Conservation (phyloP, 2,113 vertebrate genomes). For the Platysternon megacephalum region DNA sequence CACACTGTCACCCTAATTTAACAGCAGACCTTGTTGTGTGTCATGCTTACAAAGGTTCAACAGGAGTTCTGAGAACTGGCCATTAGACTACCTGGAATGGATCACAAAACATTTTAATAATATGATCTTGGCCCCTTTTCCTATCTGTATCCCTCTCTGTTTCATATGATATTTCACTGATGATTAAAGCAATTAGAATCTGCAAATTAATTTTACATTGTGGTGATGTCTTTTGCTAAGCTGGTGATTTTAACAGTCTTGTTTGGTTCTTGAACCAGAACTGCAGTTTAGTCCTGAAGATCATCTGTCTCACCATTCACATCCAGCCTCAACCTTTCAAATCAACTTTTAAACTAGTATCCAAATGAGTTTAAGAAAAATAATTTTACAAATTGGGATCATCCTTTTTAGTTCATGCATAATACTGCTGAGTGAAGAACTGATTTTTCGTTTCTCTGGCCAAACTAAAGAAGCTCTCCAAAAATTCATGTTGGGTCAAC, state of each 20-base stretch:
- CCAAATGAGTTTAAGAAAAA: neutral
- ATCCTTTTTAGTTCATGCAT: neutral
- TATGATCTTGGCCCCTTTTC: neutral
- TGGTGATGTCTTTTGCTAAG: neutral
- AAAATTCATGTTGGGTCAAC: no score
- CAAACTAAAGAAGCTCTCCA: no score
- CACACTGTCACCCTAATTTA: neutral
- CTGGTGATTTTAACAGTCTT: neutral
- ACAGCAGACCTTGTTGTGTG: neutral
- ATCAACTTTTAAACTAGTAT: no score
- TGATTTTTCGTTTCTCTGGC: no score
- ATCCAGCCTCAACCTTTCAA: neutral
- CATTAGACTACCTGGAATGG: neutral
- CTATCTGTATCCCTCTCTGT: neutral
- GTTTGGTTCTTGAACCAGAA: neutral
- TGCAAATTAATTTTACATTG: neutral
- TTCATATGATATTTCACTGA: neutral
- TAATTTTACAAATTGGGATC: neutral
- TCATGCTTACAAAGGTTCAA: neutral
- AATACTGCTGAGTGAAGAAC: no score
- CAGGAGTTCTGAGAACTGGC: neutral
- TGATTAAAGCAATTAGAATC: neutral
- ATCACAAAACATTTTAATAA: neutral
- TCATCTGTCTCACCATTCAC: neutral
- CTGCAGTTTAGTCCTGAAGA: neutral